phyloP scores from a whole-genome alignment of 2,888 invertebrate species.

The Trisateles emortualis region DNA sequence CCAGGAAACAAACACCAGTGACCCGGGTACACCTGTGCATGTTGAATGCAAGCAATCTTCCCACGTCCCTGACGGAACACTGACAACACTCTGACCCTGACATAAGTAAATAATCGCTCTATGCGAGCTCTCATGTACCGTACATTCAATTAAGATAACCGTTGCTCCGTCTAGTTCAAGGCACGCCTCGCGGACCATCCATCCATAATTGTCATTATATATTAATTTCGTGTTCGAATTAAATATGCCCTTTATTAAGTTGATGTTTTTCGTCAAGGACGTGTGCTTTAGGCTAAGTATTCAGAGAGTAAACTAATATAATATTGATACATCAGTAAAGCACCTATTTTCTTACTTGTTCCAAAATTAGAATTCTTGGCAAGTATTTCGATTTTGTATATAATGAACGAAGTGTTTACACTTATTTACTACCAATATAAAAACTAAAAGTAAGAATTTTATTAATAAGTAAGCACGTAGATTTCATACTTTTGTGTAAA shows the following conservation, averaged over 20 bases:
- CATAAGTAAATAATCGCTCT: too few species aligned
- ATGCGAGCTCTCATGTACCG: conserved; percentile 36
- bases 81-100: too few species aligned
- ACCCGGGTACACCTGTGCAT: too few species aligned
- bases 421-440: conserved; percentile 38
- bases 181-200: background rate
- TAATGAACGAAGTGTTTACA: conserved; percentile 46
- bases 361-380: conserved; percentile 42
- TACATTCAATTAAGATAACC: conserved; percentile 49
- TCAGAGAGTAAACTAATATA: conserved; percentile 43
- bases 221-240: conserved; percentile 25
- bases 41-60: too few species aligned
- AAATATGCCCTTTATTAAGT: conserved; percentile 23
- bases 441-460: conserved; percentile 49
- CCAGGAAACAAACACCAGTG: too few species aligned
- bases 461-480: conserved; percentile 61
- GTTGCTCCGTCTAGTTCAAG: too few species aligned
- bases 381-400: conserved; percentile 58
- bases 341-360: conserved; percentile 63
- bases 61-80: too few species aligned
- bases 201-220: background rate
- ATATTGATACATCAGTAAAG: conserved; percentile 49
- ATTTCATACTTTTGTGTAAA: conserved; percentile 64
- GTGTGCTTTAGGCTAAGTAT: conserved; percentile 24
- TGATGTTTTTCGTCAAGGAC: conserved; percentile 22